These are phyloP conservation scores for Eubasilissa splendida DNA, from an alignment of 2,888 invertebrate genomes.

Conservation along the genomic window DNA sequence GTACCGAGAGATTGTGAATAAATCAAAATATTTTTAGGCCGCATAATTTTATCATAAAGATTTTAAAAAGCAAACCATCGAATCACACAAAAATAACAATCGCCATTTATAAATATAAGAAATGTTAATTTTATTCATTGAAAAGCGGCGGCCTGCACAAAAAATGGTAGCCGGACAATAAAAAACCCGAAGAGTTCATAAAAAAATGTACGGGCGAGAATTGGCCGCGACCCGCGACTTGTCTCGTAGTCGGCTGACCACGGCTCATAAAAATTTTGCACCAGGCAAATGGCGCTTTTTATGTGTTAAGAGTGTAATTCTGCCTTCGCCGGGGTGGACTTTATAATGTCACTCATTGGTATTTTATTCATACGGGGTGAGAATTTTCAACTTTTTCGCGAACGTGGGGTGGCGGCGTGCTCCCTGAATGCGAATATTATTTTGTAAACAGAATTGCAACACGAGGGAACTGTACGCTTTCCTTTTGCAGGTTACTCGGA, in stretches of 20 bases:
- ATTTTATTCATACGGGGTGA: slow-evolving; percentile 49
- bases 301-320: slow-evolving; percentile 50
- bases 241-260: slow-evolving; percentile 36
- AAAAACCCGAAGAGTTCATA: background rate
- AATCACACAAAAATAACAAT: too few species aligned
- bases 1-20: too few species aligned
- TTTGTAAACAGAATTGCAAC: slow-evolving; percentile 15
- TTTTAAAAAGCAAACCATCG: too few species aligned
- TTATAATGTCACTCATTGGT: slow-evolving; percentile 57
- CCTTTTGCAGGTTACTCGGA: background rate
- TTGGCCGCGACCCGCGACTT: slow-evolving; percentile 10
- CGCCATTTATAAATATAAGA: too few species aligned
- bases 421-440: slow-evolving; percentile 30
- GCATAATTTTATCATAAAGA: too few species aligned
- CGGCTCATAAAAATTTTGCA: slow-evolving; percentile 43
- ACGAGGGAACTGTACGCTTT: background rate
- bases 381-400: slow-evolving; percentile 33
- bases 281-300: slow-evolving; percentile 47
- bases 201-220: background rate
- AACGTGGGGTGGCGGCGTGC: slow-evolving; percentile 21
- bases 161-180: too few species aligned
- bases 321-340: slow-evolving; percentile 40
- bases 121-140: too few species aligned
- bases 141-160: too few species aligned
- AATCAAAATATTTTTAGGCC: too few species aligned